Percentiles rank a stretch among this genome's conserved stretches.
These are phyloP conservation scores for Bombycilla garrulus DNA, from an alignment of 2,113 vertebrate species.

Conservation along the genomic window DNA sequence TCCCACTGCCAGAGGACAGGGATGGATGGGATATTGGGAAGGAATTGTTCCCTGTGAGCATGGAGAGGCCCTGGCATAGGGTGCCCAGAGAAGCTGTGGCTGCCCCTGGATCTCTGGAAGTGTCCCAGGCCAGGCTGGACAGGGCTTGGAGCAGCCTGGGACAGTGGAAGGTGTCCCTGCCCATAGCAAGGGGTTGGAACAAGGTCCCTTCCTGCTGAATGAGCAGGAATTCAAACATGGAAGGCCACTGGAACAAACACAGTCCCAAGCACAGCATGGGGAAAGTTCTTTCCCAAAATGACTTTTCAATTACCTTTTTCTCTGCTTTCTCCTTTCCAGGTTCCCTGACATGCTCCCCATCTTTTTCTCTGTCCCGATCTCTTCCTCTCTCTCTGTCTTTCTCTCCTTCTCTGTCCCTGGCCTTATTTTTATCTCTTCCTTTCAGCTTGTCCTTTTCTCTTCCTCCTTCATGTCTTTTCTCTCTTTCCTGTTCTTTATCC, in stretches of 20 bases:
- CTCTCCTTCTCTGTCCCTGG: constrained; percentile 67
- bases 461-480: constrained; percentile 61
- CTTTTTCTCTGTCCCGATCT: constrained; percentile 68
- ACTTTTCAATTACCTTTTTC: constrained; percentile 66
- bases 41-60: fast-evolving
- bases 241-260: background rate
- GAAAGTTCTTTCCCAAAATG: background rate
- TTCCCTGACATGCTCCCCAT: constrained; percentile 57
- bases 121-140: fast-evolving
- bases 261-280: fast-evolving
- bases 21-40: fast-evolving
- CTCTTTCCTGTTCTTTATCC: constrained; percentile 29
- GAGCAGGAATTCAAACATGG: background rate
- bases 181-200: background rate
- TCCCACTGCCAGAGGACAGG: background rate
- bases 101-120: background rate
- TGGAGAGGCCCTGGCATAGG: background rate
- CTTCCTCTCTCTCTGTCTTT: constrained; percentile 69
- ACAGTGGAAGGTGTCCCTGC: background rate
- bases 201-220: background rate
- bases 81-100: background rate
- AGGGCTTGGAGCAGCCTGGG: background rate
- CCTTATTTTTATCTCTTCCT: constrained; percentile 58
- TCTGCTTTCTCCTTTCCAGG: constrained; percentile 59
- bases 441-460: constrained; percentile 62